Percentiles rank a stretch among this genome's conserved stretches.
Evolutionary conservation across 35 echinoderm and acorn worm genomes (phyloP).

Genomic region (Ophioderma brevispina): DNA sequence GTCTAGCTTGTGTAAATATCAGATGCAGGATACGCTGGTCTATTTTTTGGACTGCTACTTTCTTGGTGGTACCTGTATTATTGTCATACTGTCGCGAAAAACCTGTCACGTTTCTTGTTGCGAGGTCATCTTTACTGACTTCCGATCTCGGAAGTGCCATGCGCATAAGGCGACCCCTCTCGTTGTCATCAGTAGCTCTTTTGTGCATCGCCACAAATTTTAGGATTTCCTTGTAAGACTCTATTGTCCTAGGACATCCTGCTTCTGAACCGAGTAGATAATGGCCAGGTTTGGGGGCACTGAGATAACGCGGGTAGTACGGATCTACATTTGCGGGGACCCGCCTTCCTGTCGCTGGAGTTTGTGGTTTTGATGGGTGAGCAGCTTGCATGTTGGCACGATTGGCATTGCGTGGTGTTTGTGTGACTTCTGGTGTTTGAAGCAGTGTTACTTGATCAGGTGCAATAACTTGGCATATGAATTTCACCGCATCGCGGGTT

Average conservation of each 20-base stretch:
- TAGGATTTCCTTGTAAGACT: not conserved
- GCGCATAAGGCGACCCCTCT: not conserved
- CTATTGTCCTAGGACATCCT: not conserved
- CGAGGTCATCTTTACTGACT: not conserved
- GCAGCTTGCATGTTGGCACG: no score
- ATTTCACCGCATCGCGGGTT: no score
- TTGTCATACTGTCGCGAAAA: not conserved
- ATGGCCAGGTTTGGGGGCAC: not conserved
- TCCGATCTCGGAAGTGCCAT: not conserved
- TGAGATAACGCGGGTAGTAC: not conserved
- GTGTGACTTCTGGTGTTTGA: no score
- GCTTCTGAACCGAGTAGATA: not conserved
- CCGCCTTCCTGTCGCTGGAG: no score
- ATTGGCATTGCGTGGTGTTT: no score
- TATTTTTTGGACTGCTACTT: not conserved
- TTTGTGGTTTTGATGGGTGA: no score
- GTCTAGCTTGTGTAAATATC: constrained; percentile 5
- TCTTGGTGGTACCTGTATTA: no score
- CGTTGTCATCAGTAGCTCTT: not conserved
- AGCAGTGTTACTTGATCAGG: no score
- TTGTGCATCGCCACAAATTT: not conserved
- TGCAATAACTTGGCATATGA: no score
- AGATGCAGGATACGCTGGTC: not conserved
- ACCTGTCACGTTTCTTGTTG: not conserved
- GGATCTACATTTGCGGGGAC: no score